Base-by-base conservation (phyloP, 1,140 invertebrate species). In the Cydia splendana region DNA sequence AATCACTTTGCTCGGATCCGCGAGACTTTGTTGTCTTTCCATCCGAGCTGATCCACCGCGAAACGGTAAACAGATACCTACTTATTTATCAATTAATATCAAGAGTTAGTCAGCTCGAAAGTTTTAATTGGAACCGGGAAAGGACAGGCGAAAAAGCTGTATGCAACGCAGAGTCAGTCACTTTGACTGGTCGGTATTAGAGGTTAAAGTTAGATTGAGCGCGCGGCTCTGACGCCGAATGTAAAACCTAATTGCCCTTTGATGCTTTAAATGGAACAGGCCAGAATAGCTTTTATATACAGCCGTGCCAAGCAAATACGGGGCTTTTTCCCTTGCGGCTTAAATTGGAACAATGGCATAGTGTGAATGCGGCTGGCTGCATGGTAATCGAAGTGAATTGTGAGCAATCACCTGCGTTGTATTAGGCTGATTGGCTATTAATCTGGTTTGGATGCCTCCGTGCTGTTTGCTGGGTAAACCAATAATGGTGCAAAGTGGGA, bases 211-310 rank as follows among this genome's bases (percentile, higher is more conserved):
- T 89, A 87, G 88, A 90, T 90, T 89, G 88, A 83, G 86, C 88
- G 82, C 84, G 82, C n/a, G 51, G 80, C 82, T 83, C 81, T 81
- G 84, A 80, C 82, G 88, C 86, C 86, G 84, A 84, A 89, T 88
- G 85, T 90, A 88, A 90, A 90, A 90, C 85, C 86, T 87, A 91
- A 91, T 91, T 87, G 89, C 81, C 87, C 88, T 87, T 88, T 88
- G 85, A 88, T 87, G 87, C 85, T 87, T 87, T 86, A 88, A 89
- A 87, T 86, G 84, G 83, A 79, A 81, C 85, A 82, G 80, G 82
- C 84, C 82, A 82, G 86, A 88, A 88, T 86, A 88, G 84, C 84
- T 38, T 51, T 65, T 30, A 24, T 24, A 13, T 78, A 73, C 62
- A 13, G 6, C 24, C 62, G n/a, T 13, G 42, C 9, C 48, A 42